Conservation (phyloP, 1,140 invertebrate species). For the Hylaeus anthracinus region DNA sequence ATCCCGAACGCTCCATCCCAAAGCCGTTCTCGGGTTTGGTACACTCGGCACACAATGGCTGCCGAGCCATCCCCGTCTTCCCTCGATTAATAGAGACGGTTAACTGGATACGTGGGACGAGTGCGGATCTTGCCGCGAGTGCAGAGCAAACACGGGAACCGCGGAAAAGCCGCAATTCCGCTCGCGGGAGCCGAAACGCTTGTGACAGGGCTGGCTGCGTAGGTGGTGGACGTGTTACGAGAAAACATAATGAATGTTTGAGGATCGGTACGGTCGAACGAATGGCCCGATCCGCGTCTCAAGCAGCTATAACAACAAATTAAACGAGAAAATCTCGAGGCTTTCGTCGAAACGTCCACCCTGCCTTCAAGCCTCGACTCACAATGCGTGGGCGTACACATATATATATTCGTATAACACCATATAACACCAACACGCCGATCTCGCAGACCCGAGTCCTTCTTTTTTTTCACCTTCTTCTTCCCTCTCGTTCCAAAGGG, state of each 20-base stretch:
- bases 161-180: constrained; percentile 37
- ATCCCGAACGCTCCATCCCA: neutral
- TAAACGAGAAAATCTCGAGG: constrained; percentile 70
- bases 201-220: too few species aligned
- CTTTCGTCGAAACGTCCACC: constrained; percentile 62
- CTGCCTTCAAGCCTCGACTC: constrained; percentile 30
- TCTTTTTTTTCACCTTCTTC: constrained; percentile 16
- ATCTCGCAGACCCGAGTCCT: neutral
- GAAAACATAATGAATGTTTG: constrained; percentile 80
- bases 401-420: constrained; percentile 52
- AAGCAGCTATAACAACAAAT: constrained; percentile 79
- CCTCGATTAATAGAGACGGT: constrained; percentile 58
- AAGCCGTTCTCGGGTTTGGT: neutral
- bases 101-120: constrained; percentile 34
- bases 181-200: neutral
- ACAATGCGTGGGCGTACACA: constrained; percentile 58
- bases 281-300: constrained; percentile 65
- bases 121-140: constrained; percentile 42
- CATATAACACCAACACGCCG: constrained; percentile 48
- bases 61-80: neutral
- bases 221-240: constrained; percentile 69
- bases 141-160: constrained; percentile 48
- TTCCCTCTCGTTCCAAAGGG: neutral
- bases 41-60: neutral
- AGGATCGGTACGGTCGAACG: constrained; percentile 57